Evolutionary conservation across 2,797 vertebrate species (phyloP), one percentile per base, ranked within the genome.

Genomic region (Champsocephalus esox): DNA sequence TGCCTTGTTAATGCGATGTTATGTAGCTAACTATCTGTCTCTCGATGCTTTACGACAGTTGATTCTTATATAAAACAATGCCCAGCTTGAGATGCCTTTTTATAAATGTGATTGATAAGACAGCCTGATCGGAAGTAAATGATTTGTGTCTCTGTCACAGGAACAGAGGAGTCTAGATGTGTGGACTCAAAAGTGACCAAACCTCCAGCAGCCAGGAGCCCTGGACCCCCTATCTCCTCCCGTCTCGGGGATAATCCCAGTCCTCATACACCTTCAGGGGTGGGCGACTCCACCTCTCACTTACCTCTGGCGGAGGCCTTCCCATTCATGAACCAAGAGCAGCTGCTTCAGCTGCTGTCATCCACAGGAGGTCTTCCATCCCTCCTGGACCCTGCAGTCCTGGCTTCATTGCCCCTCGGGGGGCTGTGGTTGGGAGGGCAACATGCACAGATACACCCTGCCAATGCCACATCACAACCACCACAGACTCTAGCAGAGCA

Each of bases 281-380:
- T 87, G 28, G 86, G 70, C 38, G 94, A 95, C 71, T 75, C 92
- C 0, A 12, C 84, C 1, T 62, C 88, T 49, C 75, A 92, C 28
- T 82, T 94, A 56, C 93, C 93, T 66, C 82, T 96, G 73, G 95
- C 95, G 2, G 95, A 97, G 77, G 95, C 95, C 32, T 97, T 97
- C 83, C 95, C 96, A n/a, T 96, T 97, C 87, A 96, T 96, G 92
- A 96, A 94, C 77, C 96, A 96, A 75, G 96, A 98, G 77, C 96
- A 97, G 90, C 94, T 96, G 56, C 95, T 98, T 76, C 95, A 97
- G 66, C 93, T 97, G 50, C 88, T 96, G 46, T 95, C 95, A 14
- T 93, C 95, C 65, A 94, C 91, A 59, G 91, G 94, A 45, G 94
- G 94, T 43, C 84, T 95, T 80, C 95, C 93, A 69, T 95, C 93